Evolutionary conservation across 2,888 invertebrate species (phyloP).

Genomic region (Gandaritis pyraliata): DNA sequence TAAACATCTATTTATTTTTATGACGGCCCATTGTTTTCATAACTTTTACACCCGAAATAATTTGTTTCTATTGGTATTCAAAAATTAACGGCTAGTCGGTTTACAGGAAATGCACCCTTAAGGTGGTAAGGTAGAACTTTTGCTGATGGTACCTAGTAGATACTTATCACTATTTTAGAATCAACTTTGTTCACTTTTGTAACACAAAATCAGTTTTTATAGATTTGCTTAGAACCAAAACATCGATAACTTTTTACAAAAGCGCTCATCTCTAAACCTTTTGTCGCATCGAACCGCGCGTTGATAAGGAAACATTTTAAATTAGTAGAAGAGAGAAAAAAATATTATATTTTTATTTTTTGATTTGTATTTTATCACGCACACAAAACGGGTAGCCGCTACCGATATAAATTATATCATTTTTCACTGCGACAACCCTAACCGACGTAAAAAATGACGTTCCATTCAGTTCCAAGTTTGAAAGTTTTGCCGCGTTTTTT

Average conservation of each 20-base stretch:
- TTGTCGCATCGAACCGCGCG: conserved; percentile 79
- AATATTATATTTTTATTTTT: conserved; percentile 75
- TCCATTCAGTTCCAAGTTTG: conserved; percentile 80
- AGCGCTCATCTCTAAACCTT: conserved; percentile 63
- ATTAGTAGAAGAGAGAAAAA: conserved; percentile 80
- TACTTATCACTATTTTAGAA: no score
- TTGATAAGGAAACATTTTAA: conserved; percentile 85
- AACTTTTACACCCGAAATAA: no score
- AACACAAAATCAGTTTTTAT: no score
- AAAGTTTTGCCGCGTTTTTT: conserved; percentile 83
- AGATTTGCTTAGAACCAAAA: neutral
- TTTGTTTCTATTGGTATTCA: no score
- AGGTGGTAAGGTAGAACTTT: no score
- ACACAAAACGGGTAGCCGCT: conserved; percentile 84
- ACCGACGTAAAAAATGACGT: conserved; percentile 82
- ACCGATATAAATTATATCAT: conserved; percentile 84
- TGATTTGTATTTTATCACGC: conserved; percentile 80
- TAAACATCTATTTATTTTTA: no score
- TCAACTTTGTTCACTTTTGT: no score
- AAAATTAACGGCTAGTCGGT: no score
- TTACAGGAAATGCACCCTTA: no score
- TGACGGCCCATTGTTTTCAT: no score
- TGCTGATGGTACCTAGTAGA: no score
- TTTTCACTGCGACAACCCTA: conserved; percentile 83
- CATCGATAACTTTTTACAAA: conserved; percentile 30